Conservation (phyloP, 2,113 vertebrate genomes). For the Cavia aperea region DNA sequence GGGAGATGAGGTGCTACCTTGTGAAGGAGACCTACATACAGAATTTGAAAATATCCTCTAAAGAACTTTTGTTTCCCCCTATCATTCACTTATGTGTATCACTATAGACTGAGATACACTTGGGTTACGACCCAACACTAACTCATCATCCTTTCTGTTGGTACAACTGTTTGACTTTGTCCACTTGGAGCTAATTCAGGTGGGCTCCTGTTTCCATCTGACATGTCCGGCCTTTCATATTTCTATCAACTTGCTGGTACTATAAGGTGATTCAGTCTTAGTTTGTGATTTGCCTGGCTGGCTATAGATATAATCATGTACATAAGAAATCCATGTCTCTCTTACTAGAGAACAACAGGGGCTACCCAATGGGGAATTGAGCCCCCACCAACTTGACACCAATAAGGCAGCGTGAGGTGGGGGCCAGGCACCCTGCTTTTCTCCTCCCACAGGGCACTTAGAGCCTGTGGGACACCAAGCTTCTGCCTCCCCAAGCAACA, state of each 20-base stretch:
- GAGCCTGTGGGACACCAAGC: not conserved
- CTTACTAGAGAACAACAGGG: not conserved
- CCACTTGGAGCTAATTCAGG: not conserved
- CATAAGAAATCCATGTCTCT: not conserved
- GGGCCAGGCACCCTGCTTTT: not conserved
- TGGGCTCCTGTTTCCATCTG: not conserved
- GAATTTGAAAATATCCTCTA: not conserved
- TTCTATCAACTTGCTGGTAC: not conserved
- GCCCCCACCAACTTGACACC: not conserved
- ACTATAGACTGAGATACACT: not conserved
- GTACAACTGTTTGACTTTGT: not conserved
- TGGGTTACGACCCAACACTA: not conserved
- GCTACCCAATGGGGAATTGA: not conserved
- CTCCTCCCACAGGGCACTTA: not conserved
- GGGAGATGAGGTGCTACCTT: too few relatives aligned
- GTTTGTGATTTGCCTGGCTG: not conserved
- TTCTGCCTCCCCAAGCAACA: not conserved
- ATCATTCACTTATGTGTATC: not conserved
- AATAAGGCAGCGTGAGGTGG: not conserved
- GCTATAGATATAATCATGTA: not conserved
- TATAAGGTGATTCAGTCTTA: not conserved
- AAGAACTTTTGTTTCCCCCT: not conserved
- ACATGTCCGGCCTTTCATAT: not conserved
- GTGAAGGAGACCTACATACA: not conserved
- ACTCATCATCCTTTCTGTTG: not conserved